Evolutionary conservation across 2,888 invertebrate genomes (phyloP), one percentile per base, ranked within the genome.

Genomic region (Amaurobius ferox): DNA sequence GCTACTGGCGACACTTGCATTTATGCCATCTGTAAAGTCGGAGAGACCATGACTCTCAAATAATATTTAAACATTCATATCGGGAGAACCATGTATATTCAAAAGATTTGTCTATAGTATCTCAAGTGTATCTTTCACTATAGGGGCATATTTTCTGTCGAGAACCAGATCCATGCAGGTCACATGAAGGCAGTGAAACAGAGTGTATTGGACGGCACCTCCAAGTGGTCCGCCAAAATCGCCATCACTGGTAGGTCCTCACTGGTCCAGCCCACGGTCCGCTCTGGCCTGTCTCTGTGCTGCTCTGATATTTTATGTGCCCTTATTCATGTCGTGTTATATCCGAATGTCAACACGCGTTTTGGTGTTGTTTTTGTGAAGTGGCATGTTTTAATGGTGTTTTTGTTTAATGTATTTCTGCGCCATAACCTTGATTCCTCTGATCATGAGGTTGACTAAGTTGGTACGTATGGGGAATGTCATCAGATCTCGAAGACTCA

Each of bases 221-320:
- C 98, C 92, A 99, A 99, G 94, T 99, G 99, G 99, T 98, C 98
- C 91, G 98, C 98, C 91, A 99, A 99, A 95, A 98, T 99, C 93
- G 98, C 98, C 92, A 98, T 99, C 93, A 99, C 98, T 96, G 98
- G 98, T 98, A 96, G 95, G 97, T 94, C 70, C 29, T 48, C 39
- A 48, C 62, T 29, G 6, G 23, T 66, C 72, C 48, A 39, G 74
- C 74, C 26, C 44, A 66, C 26, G 64, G 77, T 87, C 44, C 71
- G 40, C 73, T 67, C 79, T 85, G 40, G 79, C 81, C 71, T 87
- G 66, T 67, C 71, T 81, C 39, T 86, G 85, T 88, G 80, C 80
- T 80, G 48, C 74, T 70, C 55, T 78, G 44, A 73, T 30, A 19
- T 19, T 66, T 39, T 64, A 1, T 70, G 44, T 70, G 26, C 28